Evolutionary conservation across 2,888 invertebrate species (phyloP).

Genomic region (Nymphalis c-album): DNA sequence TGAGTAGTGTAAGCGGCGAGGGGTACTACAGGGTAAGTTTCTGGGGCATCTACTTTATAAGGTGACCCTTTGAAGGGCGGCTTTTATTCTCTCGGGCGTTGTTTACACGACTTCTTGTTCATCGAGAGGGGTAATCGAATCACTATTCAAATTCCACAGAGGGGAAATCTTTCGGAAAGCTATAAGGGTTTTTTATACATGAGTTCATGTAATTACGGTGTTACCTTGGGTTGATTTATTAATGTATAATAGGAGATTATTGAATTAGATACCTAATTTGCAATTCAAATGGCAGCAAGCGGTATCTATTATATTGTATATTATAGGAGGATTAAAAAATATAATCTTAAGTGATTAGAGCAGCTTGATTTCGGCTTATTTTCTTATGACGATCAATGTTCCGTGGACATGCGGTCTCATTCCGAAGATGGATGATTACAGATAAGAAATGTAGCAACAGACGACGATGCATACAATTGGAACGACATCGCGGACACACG

Average conservation of each 20-base stretch:
- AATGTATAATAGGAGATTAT: slow-evolving; percentile 33
- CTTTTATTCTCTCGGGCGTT: slow-evolving; percentile 55
- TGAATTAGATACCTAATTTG: slow-evolving; percentile 39
- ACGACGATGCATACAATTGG: slow-evolving; percentile 4
- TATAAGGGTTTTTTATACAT: slow-evolving; percentile 30
- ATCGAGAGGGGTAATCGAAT: slow-evolving; percentile 59
- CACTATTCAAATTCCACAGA: slow-evolving; percentile 53
- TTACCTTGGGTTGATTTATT: slow-evolving; percentile 35
- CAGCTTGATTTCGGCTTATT: neutral
- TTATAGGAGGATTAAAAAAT: slow-evolving; percentile 3
- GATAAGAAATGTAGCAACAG: neutral
- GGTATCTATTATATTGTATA: slow-evolving; percentile 2
- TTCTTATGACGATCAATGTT: neutral
- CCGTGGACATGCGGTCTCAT: neutral
- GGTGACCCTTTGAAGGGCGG: slow-evolving; percentile 68
- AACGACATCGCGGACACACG: slow-evolving; percentile 16
- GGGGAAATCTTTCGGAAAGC: slow-evolving; percentile 47
- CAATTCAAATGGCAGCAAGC: slow-evolving; percentile 30
- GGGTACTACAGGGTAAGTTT: slow-evolving; percentile 55
- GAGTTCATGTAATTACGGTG: slow-evolving; percentile 32
- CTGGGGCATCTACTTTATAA: slow-evolving; percentile 54
- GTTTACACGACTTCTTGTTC: slow-evolving; percentile 57
- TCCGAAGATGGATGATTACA: neutral
- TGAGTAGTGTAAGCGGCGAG: slow-evolving; percentile 31
- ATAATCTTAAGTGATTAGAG: slow-evolving; percentile 6